Evolutionary conservation across 1,140 invertebrate genomes (phyloP), one percentile per base, ranked within the genome.

Genomic region (Chrysomallon squamiferum): DNA sequence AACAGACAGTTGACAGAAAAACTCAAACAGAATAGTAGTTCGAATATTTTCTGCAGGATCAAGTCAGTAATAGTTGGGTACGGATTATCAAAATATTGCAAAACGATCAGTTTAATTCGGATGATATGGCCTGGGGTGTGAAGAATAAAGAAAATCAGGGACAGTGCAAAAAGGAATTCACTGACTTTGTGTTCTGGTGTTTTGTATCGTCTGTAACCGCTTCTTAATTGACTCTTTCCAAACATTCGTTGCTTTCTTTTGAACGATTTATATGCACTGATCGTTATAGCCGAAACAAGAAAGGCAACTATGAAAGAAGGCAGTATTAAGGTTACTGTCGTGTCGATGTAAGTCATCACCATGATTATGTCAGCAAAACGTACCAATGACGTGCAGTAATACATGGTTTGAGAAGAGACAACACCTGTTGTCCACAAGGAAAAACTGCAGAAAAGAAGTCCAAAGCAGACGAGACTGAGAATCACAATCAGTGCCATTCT

Each of bases 401-500:
- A 20, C 25, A 5, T 13, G 9, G n/a, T 18, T 41, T 38, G 11
- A 7, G 18, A 22, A 2, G 32, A 20, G 58, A 59, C 58, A 18
- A 59, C 41, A 5, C 41, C 47, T 9, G 50, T 58, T 47, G 71
- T 76, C 68, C 74, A 79, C 20, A 82, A 56, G 0, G 77, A 65
- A 65, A 73, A 75, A 35, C 67, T 77, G 65, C 82, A 80, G 13
- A 75, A 30, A 0, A 72, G 11, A 1, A 74, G 29, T 1, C 73
- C 60, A 9, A 79, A 41, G 3, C 77, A 20, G n/a, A 65, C 38
- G 7, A 81, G 62, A 0, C 56, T 15, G 3, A 43, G 13, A 9
- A 81, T 74, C n/a, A 75, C 58, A 13, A 74, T 45, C 59, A 74
- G 83, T 3, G 78, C 77, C 29, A 73, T 74, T n/a, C 47, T 62